A percentile compares a stretch with the other conserved stretches of the same genome.
phyloP scores from a whole-genome alignment of 2,888 invertebrate genomes.

The Sesia bembeciformis region DNA sequence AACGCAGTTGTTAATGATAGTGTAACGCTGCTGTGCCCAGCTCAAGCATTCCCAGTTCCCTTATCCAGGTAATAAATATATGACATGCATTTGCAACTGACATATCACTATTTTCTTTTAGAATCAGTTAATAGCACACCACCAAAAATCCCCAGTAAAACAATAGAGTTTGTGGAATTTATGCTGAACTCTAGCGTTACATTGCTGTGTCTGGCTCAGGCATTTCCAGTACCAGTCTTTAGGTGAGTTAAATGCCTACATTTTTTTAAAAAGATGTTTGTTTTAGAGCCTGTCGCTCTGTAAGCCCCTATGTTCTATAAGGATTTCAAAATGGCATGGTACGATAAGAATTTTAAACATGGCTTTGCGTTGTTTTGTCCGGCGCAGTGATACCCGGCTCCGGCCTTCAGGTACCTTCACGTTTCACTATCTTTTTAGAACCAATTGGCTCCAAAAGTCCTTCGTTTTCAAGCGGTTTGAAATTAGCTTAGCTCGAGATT shows the following conservation, averaged over 20 bases:
- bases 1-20: conserved; percentile 65
- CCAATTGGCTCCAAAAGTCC: conserved; percentile 72
- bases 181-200: conserved; percentile 60
- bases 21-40: conserved; percentile 79
- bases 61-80: conserved; percentile 72
- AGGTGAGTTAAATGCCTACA: conserved; percentile 75
- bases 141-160: conserved; percentile 77
- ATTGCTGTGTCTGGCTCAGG: conserved; percentile 78
- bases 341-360: conserved; percentile 55
- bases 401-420: conserved; percentile 73
- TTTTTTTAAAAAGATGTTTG: conserved; percentile 20
- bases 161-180: conserved; percentile 61
- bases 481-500: conserved; percentile 74
- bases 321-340: conserved; percentile 75
- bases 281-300: conserved; percentile 74
- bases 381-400: conserved; percentile 78
- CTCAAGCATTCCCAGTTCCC: conserved; percentile 79
- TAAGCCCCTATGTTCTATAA: conserved; percentile 79
- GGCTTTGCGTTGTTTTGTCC: conserved; percentile 76
- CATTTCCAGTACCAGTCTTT: conserved; percentile 81
- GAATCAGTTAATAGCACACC: conserved; percentile 82
- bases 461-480: conserved; percentile 74
- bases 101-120: conserved; percentile 46
- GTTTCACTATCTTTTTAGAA: conserved; percentile 40
- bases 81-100: conserved; percentile 6